These are phyloP conservation scores for Mus caroli DNA, from an alignment of 2,797 vertebrate species.

Conservation along the genomic window DNA sequence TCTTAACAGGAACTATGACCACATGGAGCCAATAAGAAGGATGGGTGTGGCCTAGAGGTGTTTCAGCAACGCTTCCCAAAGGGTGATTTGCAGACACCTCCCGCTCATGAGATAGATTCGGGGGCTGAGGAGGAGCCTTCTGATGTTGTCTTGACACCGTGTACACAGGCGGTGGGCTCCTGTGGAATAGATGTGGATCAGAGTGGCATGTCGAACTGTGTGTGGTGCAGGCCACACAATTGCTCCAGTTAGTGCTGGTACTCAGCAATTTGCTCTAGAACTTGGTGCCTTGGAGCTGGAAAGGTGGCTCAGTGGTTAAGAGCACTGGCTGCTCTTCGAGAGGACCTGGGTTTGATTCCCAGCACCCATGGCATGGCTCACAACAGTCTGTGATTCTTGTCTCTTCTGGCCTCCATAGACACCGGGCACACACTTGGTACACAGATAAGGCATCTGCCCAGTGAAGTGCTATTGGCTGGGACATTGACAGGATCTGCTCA, in stretches of 20 bases:
- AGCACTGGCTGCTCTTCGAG: background rate
- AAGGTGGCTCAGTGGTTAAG: background rate
- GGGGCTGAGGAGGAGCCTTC: background rate
- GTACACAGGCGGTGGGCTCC: background rate
- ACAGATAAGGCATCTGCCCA: background rate
- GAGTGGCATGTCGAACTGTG: background rate
- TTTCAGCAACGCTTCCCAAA: background rate
- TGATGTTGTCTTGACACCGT: background rate
- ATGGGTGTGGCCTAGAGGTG: background rate
- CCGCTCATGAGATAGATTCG: background rate
- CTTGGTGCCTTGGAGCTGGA: background rate
- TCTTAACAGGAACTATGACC: slow-evolving; percentile 13
- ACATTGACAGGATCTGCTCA: background rate
- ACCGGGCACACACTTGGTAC: background rate
- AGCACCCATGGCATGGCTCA: background rate
- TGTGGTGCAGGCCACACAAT: background rate
- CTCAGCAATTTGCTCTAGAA: background rate
- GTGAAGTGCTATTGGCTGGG: background rate
- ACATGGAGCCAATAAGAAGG: background rate
- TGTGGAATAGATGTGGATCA: background rate
- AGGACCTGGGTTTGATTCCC: background rate
- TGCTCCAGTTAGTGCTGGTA: background rate
- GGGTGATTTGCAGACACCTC: background rate
- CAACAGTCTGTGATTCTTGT: background rate
- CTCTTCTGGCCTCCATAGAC: background rate